Conservation (phyloP, 1,140 invertebrate genomes). For the Magallana gigas region DNA sequence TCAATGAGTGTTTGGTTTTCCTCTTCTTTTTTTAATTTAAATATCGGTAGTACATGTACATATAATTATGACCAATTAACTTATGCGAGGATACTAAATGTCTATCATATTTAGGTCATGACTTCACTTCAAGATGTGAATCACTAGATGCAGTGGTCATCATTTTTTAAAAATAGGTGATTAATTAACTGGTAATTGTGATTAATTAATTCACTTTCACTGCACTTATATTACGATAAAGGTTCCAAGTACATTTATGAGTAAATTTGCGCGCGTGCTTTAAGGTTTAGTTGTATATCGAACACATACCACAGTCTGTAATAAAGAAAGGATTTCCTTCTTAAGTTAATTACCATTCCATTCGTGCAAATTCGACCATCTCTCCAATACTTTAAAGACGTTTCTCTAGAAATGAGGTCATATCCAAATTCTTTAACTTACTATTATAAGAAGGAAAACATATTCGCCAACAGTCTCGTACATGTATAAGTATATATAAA, state of each 20-base stretch:
- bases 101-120: background rate
- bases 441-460: no score
- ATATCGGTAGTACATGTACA: background rate
- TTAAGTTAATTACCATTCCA: no score
- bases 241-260: conserved; percentile 3
- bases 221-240: background rate
- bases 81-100: background rate
- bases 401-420: no score
- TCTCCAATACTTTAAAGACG: no score
- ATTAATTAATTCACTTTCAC: background rate
- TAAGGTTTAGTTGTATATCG: background rate
- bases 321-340: no score
- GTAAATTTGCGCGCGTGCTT: background rate
- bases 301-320: no score
- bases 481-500: no score
- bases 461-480: no score
- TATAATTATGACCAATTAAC: no score
- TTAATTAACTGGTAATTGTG: background rate
- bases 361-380: no score
- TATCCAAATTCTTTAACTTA: no score
- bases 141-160: background rate
- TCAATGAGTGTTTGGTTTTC: no score
- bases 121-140: conserved; percentile 5
- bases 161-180: background rate
- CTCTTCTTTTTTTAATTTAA: background rate